phyloP scores from a whole-genome alignment of 2,113 vertebrate genomes.

The Lonchura striata region DNA sequence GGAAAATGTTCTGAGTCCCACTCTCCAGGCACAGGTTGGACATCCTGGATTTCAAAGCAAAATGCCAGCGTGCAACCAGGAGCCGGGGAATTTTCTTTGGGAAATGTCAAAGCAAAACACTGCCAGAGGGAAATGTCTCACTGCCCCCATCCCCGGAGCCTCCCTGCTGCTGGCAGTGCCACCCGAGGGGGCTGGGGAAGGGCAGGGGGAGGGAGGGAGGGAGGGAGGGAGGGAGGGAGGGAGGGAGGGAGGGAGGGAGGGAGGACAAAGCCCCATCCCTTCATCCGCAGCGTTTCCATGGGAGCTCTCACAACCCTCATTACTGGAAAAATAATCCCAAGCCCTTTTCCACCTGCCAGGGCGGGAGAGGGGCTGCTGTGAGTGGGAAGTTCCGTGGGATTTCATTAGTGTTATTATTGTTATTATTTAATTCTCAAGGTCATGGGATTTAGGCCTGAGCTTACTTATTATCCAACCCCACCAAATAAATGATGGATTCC shows the following conservation, averaged over 20 bases:
- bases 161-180: not conserved
- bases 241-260: not conserved
- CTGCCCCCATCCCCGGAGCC: not conserved
- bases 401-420: constrained; percentile 25
- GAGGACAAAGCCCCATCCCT: not conserved
- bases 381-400: constrained; percentile 9
- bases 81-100: not conserved
- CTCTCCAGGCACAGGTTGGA: not conserved
- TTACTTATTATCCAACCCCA: constrained; percentile 67
- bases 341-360: constrained; percentile 11
- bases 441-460: constrained; percentile 63
- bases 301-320: not conserved
- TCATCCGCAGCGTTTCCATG: not conserved
- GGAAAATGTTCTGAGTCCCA: not conserved
- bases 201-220: not conserved
- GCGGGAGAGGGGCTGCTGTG: not conserved
- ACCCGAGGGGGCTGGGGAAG: not conserved
- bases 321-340: not conserved
- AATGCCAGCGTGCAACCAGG: not conserved
- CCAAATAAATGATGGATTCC: constrained; percentile 73
- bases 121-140: not conserved
- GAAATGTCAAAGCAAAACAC: not conserved
- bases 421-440: constrained; percentile 69
- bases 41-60: not conserved
- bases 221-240: not conserved